Percentiles rank a stretch among this genome's conserved stretches.
phyloP scores from a whole-genome alignment of 30 jellyfish, hydroid and myxozoan species.

The Aurelia sp. region DNA sequence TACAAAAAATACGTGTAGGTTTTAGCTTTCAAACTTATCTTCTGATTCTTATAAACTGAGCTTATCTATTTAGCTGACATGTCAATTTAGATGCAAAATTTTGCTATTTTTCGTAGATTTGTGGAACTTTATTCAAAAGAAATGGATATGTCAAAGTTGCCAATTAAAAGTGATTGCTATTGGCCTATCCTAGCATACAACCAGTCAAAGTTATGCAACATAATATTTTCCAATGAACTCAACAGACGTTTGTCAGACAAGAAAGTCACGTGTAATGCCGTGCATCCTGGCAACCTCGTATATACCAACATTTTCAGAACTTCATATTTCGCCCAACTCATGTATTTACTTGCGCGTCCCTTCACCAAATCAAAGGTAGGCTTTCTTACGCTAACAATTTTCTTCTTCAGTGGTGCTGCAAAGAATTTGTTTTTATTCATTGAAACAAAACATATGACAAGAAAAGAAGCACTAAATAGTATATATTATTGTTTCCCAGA shows the following conservation, averaged over 20 bases:
- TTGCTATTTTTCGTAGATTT: slow-evolving; percentile 26
- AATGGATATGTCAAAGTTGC: slow-evolving; percentile 66
- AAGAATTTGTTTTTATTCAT: too few relatives aligned
- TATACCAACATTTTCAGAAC: slow-evolving; percentile 69
- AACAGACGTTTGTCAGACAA: slow-evolving; percentile 78
- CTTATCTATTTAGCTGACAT: too few relatives aligned
- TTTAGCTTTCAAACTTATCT: too few relatives aligned
- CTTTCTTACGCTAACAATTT: not conserved
- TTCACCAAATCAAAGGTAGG: slow-evolving; percentile 93
- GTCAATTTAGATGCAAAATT: too few relatives aligned
- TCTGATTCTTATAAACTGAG: too few relatives aligned
- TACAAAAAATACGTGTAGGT: too few relatives aligned
- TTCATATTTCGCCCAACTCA: slow-evolving; percentile 44
- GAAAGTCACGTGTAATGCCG: slow-evolving; percentile 93
- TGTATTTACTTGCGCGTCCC: slow-evolving; percentile 77
- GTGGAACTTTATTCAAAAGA: slow-evolving; percentile 67
- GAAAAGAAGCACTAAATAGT: too few relatives aligned
- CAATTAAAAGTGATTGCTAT: slow-evolving; percentile 69
- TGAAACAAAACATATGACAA: too few relatives aligned
- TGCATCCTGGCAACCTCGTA: slow-evolving; percentile 91
- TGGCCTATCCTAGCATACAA: slow-evolving; percentile 91
- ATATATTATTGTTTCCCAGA: too few relatives aligned
- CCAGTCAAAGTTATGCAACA: slow-evolving; percentile 95
- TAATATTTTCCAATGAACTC: slow-evolving; percentile 84
- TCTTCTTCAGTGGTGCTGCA: not conserved